A percentile compares a stretch with the other conserved stretches of the same genome.
phyloP scores from a whole-genome alignment of 2,113 vertebrate species.

The Leptosomus discolor region DNA sequence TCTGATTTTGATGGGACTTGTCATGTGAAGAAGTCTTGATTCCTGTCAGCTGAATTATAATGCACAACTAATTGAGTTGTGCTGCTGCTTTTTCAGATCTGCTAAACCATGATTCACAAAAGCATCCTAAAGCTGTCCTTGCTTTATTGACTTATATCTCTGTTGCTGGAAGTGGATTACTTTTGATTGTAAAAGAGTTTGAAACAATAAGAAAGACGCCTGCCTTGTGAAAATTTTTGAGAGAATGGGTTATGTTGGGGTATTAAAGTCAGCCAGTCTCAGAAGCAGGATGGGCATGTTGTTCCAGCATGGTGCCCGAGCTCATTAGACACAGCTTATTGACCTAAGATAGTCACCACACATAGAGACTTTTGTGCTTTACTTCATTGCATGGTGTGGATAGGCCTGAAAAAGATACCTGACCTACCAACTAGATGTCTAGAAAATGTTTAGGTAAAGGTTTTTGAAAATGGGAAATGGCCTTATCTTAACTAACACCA shows the following conservation, averaged over 20 bases:
- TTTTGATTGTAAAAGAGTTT: not conserved
- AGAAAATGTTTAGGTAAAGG: not conserved
- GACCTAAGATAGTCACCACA: not conserved
- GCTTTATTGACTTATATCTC: not conserved
- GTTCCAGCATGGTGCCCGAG: not conserved
- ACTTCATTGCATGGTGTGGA: not conserved
- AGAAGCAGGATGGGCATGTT: not conserved
- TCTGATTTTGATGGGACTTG: not conserved
- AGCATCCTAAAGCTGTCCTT: not conserved
- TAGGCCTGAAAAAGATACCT: not conserved
- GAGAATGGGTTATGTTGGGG: not conserved
- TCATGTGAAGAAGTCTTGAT: not conserved
- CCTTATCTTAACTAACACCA: not conserved
- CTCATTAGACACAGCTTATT: not conserved
- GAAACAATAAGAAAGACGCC: not conserved
- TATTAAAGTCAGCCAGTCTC: not conserved
- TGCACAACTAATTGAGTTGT: not conserved
- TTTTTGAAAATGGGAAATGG: not conserved
- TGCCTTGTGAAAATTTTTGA: not conserved
- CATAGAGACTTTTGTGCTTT: not conserved
- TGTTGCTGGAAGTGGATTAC: not conserved
- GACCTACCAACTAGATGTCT: not conserved
- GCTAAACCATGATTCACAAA: not conserved
- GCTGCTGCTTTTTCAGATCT: not conserved
- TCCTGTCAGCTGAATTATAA: not conserved